phyloP scores from a whole-genome alignment of 1,140 invertebrate genomes.

The Zaprionus lachaisei region DNA sequence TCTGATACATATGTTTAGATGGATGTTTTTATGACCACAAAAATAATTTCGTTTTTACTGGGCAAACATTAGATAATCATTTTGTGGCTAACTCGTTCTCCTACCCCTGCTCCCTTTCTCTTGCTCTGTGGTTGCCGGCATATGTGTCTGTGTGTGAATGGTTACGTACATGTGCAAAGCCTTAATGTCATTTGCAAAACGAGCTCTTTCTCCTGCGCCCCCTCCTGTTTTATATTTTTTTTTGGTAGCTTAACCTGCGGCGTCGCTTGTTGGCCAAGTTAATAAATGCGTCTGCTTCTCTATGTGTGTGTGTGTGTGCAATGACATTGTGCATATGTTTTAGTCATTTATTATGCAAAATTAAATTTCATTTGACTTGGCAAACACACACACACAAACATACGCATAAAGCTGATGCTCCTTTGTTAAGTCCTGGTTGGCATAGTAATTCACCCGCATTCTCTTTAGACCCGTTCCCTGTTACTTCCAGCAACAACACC shows the following conservation, averaged over 20 bases:
- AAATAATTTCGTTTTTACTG: constrained; percentile 78
- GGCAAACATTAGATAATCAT: constrained; percentile 79
- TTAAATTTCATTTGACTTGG: constrained; percentile 67
- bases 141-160: constrained; percentile 23
- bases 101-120: not conserved
- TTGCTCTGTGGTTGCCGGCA: not conserved
- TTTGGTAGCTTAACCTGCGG: constrained; percentile 50
- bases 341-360: constrained; percentile 63
- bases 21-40: constrained; percentile 71
- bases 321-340: constrained; percentile 46
- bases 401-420: not conserved
- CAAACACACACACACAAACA: constrained; percentile 12
- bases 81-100: constrained; percentile 39
- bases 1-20: constrained; percentile 28
- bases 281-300: constrained; percentile 40
- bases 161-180: constrained; percentile 13
- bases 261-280: constrained; percentile 33
- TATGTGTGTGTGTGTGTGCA: constrained; percentile 15
- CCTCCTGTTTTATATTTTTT: not conserved
- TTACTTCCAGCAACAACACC: constrained; percentile 2
- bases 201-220: constrained; percentile 29
- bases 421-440: constrained; percentile 36
- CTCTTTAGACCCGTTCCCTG: not conserved
- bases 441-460: constrained; percentile 21
- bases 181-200: constrained; percentile 58